Evolutionary conservation across 2,888 invertebrate genomes (phyloP), one percentile per base, ranked within the genome.

Genomic region (Noctua fimbriata): DNA sequence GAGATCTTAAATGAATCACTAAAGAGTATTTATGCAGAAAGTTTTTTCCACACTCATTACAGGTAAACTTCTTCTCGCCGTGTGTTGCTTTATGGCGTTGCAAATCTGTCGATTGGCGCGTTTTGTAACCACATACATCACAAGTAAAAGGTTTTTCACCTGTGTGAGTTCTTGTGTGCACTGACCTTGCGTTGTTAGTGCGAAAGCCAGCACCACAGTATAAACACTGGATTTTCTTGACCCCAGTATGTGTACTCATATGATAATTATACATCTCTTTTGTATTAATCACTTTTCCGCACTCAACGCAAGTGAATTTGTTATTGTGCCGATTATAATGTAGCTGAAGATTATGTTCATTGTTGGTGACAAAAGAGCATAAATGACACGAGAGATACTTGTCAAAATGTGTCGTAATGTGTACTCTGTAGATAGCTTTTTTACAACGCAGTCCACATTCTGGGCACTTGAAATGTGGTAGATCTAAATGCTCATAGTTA

Each of bases 171-270:
- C 88, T 70, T 0, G 88, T 89, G n/a, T 93, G 93, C 0, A 85
- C 47, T 0, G 24, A 49, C 9, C 85, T 87, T 0, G 76, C 49
- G 1, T 0, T 5, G 0, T 0, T n/a, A 0, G 1, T 1, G 0
- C 60, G 21, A 32, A 91, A 93, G 0, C 90, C 89, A 9, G 81
- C 88, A 0, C 93, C 93, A 6, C 93, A 93, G 47, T 92, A 93
- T 0, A 90, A 47, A 72, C 93, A 93, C 49, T 93, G 93, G 7
- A 67, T 36, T 1, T 52, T 76, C 60, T 90, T 93, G 0, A 93
- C 87, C 0, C 92, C 91, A 0, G 92, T 92, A 18, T 93, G 93
- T 0, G 70, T 63, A 0, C 44, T 18, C 89, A 93, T 90, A 36
- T 93, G 93, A 6, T 84, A 78, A 0, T 80, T 69, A 36, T 28